Evolutionary conservation across 2,888 invertebrate species (phyloP).

Genomic region (Limenitis camilla): DNA sequence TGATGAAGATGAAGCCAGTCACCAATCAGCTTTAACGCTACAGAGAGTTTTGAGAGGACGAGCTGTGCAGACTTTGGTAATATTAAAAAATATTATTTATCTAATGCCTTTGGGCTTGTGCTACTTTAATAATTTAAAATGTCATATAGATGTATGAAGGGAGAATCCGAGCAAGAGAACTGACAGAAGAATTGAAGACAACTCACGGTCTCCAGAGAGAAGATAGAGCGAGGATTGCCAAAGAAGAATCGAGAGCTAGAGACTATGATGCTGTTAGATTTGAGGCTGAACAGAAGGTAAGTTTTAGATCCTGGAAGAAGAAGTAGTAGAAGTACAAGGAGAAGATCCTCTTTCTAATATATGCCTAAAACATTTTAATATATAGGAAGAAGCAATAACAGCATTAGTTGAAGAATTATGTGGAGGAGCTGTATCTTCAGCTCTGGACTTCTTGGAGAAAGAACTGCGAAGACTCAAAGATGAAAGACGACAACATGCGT

Average conservation of each 20-base stretch:
- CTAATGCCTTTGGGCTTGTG: neutral
- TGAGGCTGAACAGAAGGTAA: conserved; percentile 54
- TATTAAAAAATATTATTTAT: neutral
- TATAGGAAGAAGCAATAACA: conserved; percentile 70
- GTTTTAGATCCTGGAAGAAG: neutral
- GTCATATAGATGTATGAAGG: conserved; percentile 79
- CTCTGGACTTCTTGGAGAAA: conserved; percentile 82
- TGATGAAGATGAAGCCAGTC: conserved; percentile 39
- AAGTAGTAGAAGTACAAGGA: neutral
- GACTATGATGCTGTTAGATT: conserved; percentile 45
- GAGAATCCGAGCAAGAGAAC: conserved; percentile 78
- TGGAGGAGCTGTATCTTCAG: conserved; percentile 81
- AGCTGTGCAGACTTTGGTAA: conserved; percentile 81
- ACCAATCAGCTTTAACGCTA: conserved; percentile 74
- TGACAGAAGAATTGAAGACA: conserved; percentile 82
- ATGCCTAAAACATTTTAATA: neutral
- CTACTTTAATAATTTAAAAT: neutral
- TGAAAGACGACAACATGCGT: conserved; percentile 85
- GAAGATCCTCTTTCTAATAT: neutral
- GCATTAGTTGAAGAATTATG: conserved; percentile 81
- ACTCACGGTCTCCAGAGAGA: conserved; percentile 78
- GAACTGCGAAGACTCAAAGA: conserved; percentile 84
- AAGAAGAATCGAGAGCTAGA: conserved; percentile 50
- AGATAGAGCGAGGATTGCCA: conserved; percentile 54
- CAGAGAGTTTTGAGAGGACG: conserved; percentile 81